Percentiles rank a stretch among this genome's conserved stretches.
These are phyloP conservation scores for Notodonta ziczac DNA, from an alignment of 2,888 invertebrate genomes.

Conservation along the genomic window DNA sequence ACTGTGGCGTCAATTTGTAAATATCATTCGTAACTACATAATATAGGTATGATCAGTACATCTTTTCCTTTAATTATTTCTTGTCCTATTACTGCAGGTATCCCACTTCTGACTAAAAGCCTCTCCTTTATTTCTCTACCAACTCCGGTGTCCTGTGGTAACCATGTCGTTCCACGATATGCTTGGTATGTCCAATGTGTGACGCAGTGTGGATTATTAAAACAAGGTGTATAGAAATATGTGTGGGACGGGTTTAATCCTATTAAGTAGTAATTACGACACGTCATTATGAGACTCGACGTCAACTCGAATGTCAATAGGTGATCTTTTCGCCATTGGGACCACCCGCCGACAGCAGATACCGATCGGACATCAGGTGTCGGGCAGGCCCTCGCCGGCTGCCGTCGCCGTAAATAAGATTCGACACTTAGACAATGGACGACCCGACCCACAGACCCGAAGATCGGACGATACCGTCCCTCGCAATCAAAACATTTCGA, in stretches of 20 bases:
- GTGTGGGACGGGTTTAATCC: not conserved
- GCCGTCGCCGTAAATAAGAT: slow-evolving; percentile 70
- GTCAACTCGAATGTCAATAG: not conserved
- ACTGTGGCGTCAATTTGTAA: slow-evolving; percentile 49
- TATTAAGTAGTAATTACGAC: not conserved
- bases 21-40: not conserved
- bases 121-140: too few species aligned
- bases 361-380: slow-evolving; percentile 73
- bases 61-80: too few species aligned
- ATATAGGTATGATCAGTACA: too few species aligned
- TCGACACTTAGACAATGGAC: slow-evolving; percentile 74
- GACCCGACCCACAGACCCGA: slow-evolving; percentile 54
- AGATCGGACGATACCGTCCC: slow-evolving; percentile 58
- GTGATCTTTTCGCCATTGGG: slow-evolving; percentile 19
- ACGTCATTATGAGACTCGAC: not conserved
- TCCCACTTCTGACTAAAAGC: too few species aligned
- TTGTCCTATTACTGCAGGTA: too few species aligned
- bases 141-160: too few species aligned
- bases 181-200: too few species aligned
- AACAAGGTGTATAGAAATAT: too few species aligned
- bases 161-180: too few species aligned
- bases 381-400: slow-evolving; percentile 49
- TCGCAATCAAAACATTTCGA: slow-evolving; percentile 57
- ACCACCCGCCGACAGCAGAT: slow-evolving; percentile 69
- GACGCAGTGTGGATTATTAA: too few species aligned